Conservation (phyloP, 2,113 vertebrate genomes). For the Amblyopsis rosae region DNA sequence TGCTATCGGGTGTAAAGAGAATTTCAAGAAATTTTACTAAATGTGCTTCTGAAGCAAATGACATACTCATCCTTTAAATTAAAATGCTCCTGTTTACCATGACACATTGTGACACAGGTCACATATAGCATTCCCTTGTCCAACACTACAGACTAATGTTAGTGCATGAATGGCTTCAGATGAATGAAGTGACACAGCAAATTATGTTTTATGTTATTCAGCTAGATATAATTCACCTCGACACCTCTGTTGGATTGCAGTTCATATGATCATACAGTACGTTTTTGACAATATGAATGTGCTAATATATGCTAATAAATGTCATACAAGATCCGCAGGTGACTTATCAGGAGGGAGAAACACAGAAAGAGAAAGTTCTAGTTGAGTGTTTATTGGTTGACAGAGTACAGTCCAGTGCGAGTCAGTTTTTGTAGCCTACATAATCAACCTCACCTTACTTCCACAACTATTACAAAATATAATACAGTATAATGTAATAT, state of each 20-base stretch:
- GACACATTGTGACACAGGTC: not conserved
- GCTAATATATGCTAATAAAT: not conserved
- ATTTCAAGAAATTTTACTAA: no score
- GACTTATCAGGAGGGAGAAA: conserved; percentile 18
- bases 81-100: not conserved
- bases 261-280: no score
- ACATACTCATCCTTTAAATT: no score
- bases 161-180: not conserved
- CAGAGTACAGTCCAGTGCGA: no score
- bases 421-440: no score
- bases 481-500: no score
- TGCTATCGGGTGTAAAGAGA: no score
- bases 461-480: no score
- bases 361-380: not conserved
- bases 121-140: not conserved
- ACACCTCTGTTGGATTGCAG: not conserved
- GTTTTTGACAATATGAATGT: not conserved
- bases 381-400: not conserved
- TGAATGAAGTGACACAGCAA: not conserved
- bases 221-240: not conserved
- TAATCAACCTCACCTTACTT: no score
- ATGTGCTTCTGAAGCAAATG: no score
- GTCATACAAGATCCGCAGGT: conserved; percentile 21
- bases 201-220: not conserved
- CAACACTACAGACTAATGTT: not conserved